Evolutionary conservation across 2,797 vertebrate genomes (phyloP), one percentile per base, ranked within the genome.

Genomic region (Ctenochaetus hawaiiensis): DNA sequence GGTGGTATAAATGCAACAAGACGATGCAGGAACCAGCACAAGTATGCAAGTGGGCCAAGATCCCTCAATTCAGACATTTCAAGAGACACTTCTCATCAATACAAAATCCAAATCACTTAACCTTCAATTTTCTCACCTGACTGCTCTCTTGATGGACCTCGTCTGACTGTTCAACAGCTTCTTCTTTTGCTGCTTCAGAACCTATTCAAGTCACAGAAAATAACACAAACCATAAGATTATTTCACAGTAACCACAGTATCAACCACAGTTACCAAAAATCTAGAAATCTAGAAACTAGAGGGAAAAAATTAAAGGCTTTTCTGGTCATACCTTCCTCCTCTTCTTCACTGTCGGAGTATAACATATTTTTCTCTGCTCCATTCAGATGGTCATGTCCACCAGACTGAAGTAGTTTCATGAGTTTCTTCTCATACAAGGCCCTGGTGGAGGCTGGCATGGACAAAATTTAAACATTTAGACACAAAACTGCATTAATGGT

Each of bases 361-460:
- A 86, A 56, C 0, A 67, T 30, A 7, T 2, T 76, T 60, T 91
- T 78, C 26, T 77, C 75, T 39, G 81, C 80, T 75, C 78, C 84
- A 0, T 92, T 94, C 60, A 51, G 17, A 64, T 16, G 18, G 17
- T 72, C 56, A 10, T 71, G 64, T 45, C 73, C 61, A 14, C 69
- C 47, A 8, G 78, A 18, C 49, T 89, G 83, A 85, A 96, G 83
- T 81, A 97, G 67, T 23, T 87, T 93, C 56, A 75, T 67, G 51
- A 97, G 91, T 82, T 95, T 97, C 53, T 87, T 96, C 81, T 97
- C 96, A 87, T 97, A 97, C 67, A 96, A 43, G 4, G 82, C 81
- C 88, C 96, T 94, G 75, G 96, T 97, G 80, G 95, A 95, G 72
- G 92, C 97, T 98, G 39, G 58, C 13, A 92, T 39, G 77, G 37